Evolutionary conservation across 2,888 invertebrate species (phyloP), one percentile per base, ranked within the genome.

Genomic region (Oscheius onirici): DNA sequence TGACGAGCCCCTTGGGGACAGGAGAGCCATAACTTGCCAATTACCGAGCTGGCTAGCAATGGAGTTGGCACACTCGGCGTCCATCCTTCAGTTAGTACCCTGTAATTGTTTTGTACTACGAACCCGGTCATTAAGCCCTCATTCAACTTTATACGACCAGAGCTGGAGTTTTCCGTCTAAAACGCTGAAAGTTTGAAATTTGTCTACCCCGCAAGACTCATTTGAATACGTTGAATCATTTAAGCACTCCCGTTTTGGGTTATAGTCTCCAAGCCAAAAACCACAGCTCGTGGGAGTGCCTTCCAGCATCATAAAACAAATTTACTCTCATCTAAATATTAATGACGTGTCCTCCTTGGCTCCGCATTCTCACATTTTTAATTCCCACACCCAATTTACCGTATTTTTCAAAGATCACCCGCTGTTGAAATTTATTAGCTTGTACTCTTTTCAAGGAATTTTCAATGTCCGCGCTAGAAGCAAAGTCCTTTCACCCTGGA

Each of bases 1-100:
- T 22, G 49, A 28, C 41, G 41, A 17, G n/a, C 34, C 49, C 49
- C 63, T 28, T 24, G 49, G 63, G 63, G 46, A 34, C 15, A 22
- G 17, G 49, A n/a, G 24, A 49, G 63, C 63, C 63, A 63, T 63
- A 63, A 63, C 49, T 63, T 49, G n/a, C 28, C 63, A 63, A 63
- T 63, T 63, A 63, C 63, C 49, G 34, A 44, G 63, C 49, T 49
- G 11, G 26, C 40, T 40, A 28, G 49, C 63, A 63, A 63, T 63
- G 46, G 63, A 63, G 63, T 63, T 63, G 46, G 63, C 63, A 63
- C 63, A 63, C 34, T 49, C 49, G 49, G 63, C 13, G 63, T 28
- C n/a, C 60, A n/a, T n/a, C 41, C 26, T 24, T n/a, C 11, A 26
- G 28, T 20, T 17, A 44, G 49, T 15, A 8, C 2, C 26, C 24